These are phyloP conservation scores for Chloroclysta siterata DNA, from an alignment of 2,888 invertebrate genomes.

Conservation along the genomic window DNA sequence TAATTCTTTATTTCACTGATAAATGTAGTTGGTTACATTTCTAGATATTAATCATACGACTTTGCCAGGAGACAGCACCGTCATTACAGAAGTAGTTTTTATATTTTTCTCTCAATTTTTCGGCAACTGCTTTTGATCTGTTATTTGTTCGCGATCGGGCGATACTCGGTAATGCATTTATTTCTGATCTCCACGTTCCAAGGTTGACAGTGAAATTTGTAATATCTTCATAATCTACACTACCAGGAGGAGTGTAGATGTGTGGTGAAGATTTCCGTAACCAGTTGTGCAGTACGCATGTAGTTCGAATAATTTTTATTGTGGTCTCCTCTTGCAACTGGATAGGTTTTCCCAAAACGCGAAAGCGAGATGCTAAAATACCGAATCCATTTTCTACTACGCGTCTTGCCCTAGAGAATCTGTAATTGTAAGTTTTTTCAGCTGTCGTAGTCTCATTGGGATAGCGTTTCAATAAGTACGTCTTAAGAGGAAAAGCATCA, in stretches of 20 bases:
- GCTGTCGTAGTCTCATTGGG: slow-evolving; percentile 22
- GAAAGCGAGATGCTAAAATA: slow-evolving; percentile 31
- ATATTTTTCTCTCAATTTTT: slow-evolving; percentile 33
- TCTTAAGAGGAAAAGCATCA: slow-evolving; percentile 27
- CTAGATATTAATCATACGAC: slow-evolving; percentile 28
- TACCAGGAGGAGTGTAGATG: slow-evolving; percentile 27
- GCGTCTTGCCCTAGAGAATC: slow-evolving; percentile 28
- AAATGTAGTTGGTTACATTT: slow-evolving; percentile 27
- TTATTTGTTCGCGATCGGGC: slow-evolving; percentile 29
- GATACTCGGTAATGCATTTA: slow-evolving; percentile 32
- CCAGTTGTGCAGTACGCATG: slow-evolving; percentile 30
- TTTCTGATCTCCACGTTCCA: slow-evolving; percentile 32
- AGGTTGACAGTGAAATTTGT: slow-evolving; percentile 27
- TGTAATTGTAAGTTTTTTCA: slow-evolving; percentile 30
- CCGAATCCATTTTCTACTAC: slow-evolving; percentile 29
- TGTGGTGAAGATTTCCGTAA: slow-evolving; percentile 24
- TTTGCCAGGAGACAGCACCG: slow-evolving; percentile 35
- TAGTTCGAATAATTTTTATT: slow-evolving; percentile 27
- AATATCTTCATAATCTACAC: slow-evolving; percentile 34
- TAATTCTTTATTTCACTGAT: slow-evolving; percentile 32
- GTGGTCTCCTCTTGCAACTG: slow-evolving; percentile 24
- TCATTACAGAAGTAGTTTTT: slow-evolving; percentile 32
- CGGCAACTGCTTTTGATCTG: slow-evolving; percentile 29
- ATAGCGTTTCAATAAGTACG: slow-evolving; percentile 22
- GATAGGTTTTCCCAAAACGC: slow-evolving; percentile 32